Percentiles rank a stretch among this genome's conserved stretches.
phyloP scores from a whole-genome alignment of 2,113 vertebrate species.

The Falcunculus frontatus region DNA sequence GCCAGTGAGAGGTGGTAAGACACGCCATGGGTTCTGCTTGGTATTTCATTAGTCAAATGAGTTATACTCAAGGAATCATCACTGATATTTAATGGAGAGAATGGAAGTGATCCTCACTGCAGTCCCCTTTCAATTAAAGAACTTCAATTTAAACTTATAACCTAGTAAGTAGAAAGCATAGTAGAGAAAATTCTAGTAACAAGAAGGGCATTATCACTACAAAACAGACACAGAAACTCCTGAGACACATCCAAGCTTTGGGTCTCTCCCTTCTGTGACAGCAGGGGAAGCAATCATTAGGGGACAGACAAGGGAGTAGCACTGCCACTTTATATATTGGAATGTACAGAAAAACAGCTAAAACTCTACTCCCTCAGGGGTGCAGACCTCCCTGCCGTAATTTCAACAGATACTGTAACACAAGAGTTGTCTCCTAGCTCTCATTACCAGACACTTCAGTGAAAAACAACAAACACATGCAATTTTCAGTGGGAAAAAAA shows the following conservation, averaged over 20 bases:
- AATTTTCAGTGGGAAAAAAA: background rate
- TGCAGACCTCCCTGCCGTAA: background rate
- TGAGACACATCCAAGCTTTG: background rate
- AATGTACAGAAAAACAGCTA: background rate
- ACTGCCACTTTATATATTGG: background rate
- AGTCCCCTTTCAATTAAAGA: background rate
- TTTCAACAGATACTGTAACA: background rate
- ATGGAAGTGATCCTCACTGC: background rate
- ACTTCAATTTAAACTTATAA: background rate
- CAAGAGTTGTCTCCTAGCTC: background rate
- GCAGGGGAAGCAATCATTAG: background rate
- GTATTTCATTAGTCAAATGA: background rate
- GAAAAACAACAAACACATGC: fast-evolving
- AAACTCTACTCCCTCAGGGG: background rate
- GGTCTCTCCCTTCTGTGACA: background rate
- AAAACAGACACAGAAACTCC: background rate
- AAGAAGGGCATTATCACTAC: background rate
- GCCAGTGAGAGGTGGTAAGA: background rate
- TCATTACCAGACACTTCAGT: background rate
- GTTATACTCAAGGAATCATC: background rate
- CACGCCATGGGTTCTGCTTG: background rate
- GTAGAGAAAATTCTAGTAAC: background rate
- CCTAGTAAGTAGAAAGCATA: background rate
- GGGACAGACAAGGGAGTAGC: background rate
- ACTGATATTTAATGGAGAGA: background rate